Conservation (phyloP, 2,888 invertebrate genomes). For the Xanthia icteritia region DNA sequence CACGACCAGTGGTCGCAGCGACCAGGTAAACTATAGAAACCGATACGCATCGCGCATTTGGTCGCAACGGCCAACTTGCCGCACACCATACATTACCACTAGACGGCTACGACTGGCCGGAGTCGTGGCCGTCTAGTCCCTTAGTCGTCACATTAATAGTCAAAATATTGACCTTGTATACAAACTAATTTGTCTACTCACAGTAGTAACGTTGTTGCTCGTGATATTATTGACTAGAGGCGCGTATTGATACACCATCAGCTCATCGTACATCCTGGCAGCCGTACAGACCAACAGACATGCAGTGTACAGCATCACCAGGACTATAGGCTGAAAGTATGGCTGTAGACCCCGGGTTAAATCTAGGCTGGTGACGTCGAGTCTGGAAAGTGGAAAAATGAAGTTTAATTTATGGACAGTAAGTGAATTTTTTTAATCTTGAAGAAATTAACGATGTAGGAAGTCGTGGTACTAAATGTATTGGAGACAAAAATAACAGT, state of each 20-base stretch:
- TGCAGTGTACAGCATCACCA: slow-evolving; percentile 85
- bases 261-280: slow-evolving; percentile 87
- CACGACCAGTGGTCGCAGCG: too few relatives aligned
- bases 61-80: too few relatives aligned
- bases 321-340: slow-evolving; percentile 86
- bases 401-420: not conserved
- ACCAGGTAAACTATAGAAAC: too few relatives aligned
- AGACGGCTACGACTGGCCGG: too few relatives aligned
- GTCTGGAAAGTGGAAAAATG: slow-evolving; percentile 69
- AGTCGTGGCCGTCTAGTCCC: too few relatives aligned
- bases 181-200: slow-evolving; percentile 66
- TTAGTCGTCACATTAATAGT: not conserved
- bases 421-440: not conserved
- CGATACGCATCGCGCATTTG: too few relatives aligned
- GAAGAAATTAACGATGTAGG: not conserved
- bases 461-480: not conserved
- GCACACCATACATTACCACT: too few relatives aligned
- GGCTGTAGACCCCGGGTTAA: slow-evolving; percentile 83
- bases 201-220: slow-evolving; percentile 82
- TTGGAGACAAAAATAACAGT: not conserved
- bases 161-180: not conserved
- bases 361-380: slow-evolving; percentile 85
- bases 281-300: slow-evolving; percentile 85
- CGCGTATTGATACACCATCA: slow-evolving; percentile 87
- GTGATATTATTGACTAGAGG: slow-evolving; percentile 80